Evolutionary conservation across 2,113 vertebrate genomes (phyloP).

Genomic region (Pseudolaguvia tuberculata): DNA sequence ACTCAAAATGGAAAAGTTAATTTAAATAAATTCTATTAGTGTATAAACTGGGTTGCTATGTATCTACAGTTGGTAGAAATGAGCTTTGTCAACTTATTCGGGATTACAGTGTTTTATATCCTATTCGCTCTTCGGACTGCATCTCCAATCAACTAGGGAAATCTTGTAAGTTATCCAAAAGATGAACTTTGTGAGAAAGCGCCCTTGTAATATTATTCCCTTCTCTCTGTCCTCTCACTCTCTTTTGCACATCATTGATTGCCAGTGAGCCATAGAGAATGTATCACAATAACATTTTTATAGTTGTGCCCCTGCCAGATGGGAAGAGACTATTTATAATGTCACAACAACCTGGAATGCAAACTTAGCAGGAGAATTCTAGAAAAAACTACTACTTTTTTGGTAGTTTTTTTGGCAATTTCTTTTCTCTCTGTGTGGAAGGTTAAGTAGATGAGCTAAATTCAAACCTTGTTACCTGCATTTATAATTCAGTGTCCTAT

Average conservation of each 20-base stretch:
- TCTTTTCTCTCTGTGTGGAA: slow-evolving; percentile 3
- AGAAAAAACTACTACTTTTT: too few species aligned
- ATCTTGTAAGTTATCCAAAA: slow-evolving; percentile 33
- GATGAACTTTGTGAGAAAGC: slow-evolving; percentile 41
- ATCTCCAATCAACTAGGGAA: neutral
- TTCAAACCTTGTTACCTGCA: slow-evolving; percentile 22
- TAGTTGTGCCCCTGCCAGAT: slow-evolving; percentile 33
- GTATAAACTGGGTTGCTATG: too few species aligned
- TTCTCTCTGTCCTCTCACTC: slow-evolving; percentile 23
- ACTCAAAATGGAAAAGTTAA: too few species aligned
- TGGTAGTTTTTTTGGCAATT: neutral
- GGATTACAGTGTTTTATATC: too few species aligned
- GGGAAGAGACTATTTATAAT: slow-evolving; percentile 41
- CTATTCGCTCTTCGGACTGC: neutral
- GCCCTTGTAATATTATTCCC: slow-evolving; percentile 21
- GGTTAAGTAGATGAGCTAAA: slow-evolving; percentile 46
- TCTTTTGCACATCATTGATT: slow-evolving; percentile 48
- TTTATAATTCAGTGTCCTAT: slow-evolving; percentile 24
- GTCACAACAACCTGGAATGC: slow-evolving; percentile 38
- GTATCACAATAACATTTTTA: slow-evolving; percentile 45
- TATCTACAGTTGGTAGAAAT: too few species aligned
- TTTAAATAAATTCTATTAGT: too few species aligned
- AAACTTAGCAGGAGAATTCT: neutral
- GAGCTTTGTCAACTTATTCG: too few species aligned
- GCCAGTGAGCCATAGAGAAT: slow-evolving; percentile 37